These are phyloP conservation scores for Amphipyra berbera DNA, from an alignment of 2,888 invertebrate species.

Conservation along the genomic window DNA sequence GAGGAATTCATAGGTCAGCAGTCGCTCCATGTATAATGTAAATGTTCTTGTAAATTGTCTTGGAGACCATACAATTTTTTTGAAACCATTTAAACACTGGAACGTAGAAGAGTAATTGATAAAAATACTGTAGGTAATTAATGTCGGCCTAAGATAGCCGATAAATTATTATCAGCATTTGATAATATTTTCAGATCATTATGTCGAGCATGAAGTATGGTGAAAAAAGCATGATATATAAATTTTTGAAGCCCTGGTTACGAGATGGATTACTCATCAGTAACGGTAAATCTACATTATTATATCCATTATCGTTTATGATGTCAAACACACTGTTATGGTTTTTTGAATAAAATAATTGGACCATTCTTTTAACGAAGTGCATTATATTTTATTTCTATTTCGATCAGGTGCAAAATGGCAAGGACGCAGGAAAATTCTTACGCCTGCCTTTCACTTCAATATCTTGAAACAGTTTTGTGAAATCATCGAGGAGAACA, in stretches of 20 bases:
- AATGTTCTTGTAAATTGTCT: too few species aligned
- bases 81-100: too few species aligned
- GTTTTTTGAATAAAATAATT: too few species aligned
- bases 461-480: conserved; percentile 87
- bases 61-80: too few species aligned
- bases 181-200: conserved; percentile 74
- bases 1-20: too few species aligned
- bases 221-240: conserved; percentile 87
- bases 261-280: conserved; percentile 88
- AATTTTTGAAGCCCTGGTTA: conserved; percentile 85
- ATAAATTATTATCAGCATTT: background rate
- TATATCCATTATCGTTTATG: too few species aligned
- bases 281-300: conserved; percentile 62
- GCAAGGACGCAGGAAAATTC: conserved; percentile 90
- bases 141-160: too few species aligned
- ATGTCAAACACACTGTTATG: too few species aligned
- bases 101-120: too few species aligned
- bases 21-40: too few species aligned
- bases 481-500: conserved; percentile 82
- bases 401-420: conserved; percentile 86
- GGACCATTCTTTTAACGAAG: too few species aligned
- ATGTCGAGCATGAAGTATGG: conserved; percentile 84
- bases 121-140: too few species aligned
- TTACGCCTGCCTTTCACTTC: conserved; percentile 92
- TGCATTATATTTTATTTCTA: background rate